Conservation (phyloP, 2,888 invertebrate genomes). For the Lacanobia oleracea region DNA sequence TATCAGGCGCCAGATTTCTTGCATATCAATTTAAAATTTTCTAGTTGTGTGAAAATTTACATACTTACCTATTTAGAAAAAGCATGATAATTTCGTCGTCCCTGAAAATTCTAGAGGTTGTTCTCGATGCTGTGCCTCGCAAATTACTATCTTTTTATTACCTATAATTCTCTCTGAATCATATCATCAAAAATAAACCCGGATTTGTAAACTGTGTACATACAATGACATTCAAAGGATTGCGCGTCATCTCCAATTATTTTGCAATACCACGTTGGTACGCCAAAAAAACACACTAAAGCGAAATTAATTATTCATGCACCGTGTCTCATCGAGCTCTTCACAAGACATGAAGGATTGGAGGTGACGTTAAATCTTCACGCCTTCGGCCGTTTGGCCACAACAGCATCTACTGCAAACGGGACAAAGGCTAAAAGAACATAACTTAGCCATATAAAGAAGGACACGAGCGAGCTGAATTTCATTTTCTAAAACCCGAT, state of each 20-base stretch:
- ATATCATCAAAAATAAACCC: background rate
- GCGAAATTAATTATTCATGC: conserved; percentile 41
- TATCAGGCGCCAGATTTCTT: conserved; percentile 1
- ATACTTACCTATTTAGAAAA: background rate
- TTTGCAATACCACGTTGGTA: conserved; percentile 23
- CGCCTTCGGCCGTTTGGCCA: conserved; percentile 16
- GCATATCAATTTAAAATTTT: background rate
- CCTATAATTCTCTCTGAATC: too few species aligned
- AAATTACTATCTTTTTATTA: background rate
- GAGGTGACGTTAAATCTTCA: conserved; percentile 37
- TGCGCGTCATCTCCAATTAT: conserved; percentile 23
- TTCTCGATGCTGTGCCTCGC: background rate
- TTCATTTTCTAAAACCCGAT: conserved; percentile 90
- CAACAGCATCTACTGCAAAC: conserved; percentile 67
- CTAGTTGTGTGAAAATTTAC: background rate
- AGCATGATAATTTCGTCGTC: background rate
- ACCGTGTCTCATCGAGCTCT: conserved; percentile 21
- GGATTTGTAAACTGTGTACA: background rate
- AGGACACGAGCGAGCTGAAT: conserved; percentile 85
- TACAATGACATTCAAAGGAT: conserved; percentile 4
- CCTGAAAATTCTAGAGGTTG: background rate
- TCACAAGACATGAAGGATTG: conserved; percentile 13
- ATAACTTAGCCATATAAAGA: conserved; percentile 85
- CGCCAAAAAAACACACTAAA: conserved; percentile 18
- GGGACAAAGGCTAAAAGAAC: conserved; percentile 76